Percentiles rank a stretch among this genome's conserved stretches.
These are phyloP conservation scores for Boulengeromyrus knoepffleri DNA, from an alignment of 2,113 vertebrate genomes.

Conservation along the genomic window DNA sequence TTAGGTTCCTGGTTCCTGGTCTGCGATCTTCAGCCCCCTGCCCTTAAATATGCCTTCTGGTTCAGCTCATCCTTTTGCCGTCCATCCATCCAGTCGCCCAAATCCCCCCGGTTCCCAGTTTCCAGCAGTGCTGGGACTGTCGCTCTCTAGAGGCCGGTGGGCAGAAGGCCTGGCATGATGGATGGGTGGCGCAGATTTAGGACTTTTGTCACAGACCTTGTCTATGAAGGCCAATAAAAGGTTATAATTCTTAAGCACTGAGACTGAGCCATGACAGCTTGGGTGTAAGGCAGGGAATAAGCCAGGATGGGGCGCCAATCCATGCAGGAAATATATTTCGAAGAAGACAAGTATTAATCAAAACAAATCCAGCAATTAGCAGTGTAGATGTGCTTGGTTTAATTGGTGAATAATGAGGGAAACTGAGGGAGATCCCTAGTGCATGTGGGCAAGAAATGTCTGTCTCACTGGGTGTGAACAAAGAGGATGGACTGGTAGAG, in stretches of 20 bases:
- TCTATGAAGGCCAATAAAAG: neutral
- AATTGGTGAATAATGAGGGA: neutral
- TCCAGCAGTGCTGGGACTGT: neutral
- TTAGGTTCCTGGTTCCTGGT: neutral
- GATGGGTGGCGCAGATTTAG: neutral
- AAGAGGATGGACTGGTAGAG: neutral
- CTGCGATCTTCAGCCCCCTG: neutral
- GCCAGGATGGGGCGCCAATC: neutral
- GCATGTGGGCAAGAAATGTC: no score
- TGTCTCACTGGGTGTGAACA: neutral
- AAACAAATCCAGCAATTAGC: neutral
- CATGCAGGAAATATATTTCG: neutral
- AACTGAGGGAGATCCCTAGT: neutral
- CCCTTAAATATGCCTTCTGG: neutral
- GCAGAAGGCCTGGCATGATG: neutral
- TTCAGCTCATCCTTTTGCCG: neutral
- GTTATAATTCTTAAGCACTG: neutral
- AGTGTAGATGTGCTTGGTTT: neutral
- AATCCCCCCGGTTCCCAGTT: neutral
- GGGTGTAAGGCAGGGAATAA: neutral
- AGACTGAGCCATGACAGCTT: neutral
- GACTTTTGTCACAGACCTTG: neutral
- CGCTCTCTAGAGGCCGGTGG: neutral
- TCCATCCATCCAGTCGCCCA: neutral
- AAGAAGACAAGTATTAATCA: neutral